Evolutionary conservation across 2,113 vertebrate species (phyloP).

Genomic region (Aptenodytes patagonicus): DNA sequence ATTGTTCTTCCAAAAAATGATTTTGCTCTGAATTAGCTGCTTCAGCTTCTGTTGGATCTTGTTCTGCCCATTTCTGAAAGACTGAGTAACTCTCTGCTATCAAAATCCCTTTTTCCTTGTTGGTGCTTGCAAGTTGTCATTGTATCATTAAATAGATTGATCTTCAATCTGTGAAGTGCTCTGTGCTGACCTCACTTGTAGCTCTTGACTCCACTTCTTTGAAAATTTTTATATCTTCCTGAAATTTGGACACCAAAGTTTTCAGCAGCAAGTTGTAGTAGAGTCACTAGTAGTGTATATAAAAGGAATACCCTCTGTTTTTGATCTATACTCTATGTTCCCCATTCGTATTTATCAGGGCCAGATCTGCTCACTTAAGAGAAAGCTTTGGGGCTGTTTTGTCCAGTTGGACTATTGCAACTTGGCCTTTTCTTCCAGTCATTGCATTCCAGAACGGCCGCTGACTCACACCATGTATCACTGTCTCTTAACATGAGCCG

Average conservation of each 20-base stretch:
- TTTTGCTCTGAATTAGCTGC: slow-evolving; percentile 10
- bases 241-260: background rate
- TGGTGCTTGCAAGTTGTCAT: slow-evolving; percentile 16
- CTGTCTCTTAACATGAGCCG: background rate
- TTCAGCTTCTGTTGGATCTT: background rate
- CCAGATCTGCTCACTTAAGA: background rate
- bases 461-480: background rate
- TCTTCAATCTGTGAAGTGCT: background rate
- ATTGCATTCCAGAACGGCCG: background rate
- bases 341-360: background rate
- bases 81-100: background rate
- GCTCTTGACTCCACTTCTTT: background rate
- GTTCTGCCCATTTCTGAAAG: background rate
- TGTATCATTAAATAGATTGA: slow-evolving; percentile 1
- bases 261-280: background rate
- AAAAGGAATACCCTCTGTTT: background rate
- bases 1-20: background rate
- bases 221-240: background rate
- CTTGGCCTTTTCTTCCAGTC: background rate
- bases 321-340: background rate
- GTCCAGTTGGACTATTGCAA: background rate
- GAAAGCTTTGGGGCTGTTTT: background rate
- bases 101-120: background rate
- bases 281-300: background rate
- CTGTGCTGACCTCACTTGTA: slow-evolving; percentile 1